Evolutionary conservation across 2,113 vertebrate genomes (phyloP), one percentile per base, ranked within the genome.

Genomic region (Mustela nigripes): DNA sequence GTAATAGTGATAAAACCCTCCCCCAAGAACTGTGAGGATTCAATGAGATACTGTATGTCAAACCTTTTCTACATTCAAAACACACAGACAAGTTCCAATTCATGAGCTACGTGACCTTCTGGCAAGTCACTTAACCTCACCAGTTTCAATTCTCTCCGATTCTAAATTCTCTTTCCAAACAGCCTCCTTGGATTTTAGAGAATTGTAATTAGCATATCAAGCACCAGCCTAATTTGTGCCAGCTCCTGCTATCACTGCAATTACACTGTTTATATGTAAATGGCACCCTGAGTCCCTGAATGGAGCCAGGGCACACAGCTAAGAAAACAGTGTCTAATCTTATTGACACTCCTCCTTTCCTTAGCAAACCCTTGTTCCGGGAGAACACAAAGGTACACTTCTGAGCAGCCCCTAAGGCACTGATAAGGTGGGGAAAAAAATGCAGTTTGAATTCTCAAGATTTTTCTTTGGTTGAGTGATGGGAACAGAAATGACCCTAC

Each of bases 121-220:
- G 28, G n/a, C 7, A 45, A 67, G 28, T 85, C 84, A 78, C 28
- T 71, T 73, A 96, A 39, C 71, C 60, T 87, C 60, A 65, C 7
- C 8, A 42, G 39, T 45, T 92, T 91, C 63, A 42, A 0, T 91
- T 63, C 48, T 83, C n/a, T 76, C n/a, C 42, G 56, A 63, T 63
- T 95, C 56, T 85, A 45, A 86, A 84, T 96, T 94, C 76, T 83
- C 89, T 94, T 96, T 88, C 56, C 96, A 73, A 92, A 84, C 84
- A 85, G 69, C 63, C 60, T 76, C 31, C 42, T 50, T 36, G 28
- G 89, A 93, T 97, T 73, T 24, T 50, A 80, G 39, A 87, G 83
- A 48, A 12, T 28, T 71, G 39, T 74, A 92, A 95, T 89, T 87
- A 97, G 88, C 95, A 83, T 73, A 90, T 83, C 73, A 62, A 79